A percentile compares a stretch with the other conserved stretches of the same genome.
These are phyloP conservation scores for Onychorhynchus coronatus DNA, from an alignment of 2,113 vertebrate species.

Conservation along the genomic window DNA sequence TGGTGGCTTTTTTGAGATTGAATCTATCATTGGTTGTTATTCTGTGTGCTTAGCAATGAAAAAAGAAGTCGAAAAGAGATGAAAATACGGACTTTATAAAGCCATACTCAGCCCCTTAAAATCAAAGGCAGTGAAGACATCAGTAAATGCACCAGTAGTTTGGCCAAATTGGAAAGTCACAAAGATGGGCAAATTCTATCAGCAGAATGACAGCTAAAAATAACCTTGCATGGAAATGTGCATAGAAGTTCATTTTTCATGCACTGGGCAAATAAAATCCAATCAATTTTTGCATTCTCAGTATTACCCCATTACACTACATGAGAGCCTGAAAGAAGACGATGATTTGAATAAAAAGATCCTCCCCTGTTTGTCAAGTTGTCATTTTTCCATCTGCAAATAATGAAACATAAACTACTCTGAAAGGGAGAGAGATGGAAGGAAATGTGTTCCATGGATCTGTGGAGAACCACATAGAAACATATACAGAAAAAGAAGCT, in stretches of 20 bases:
- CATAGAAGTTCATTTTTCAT: not conserved
- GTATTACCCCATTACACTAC: conserved; percentile 44
- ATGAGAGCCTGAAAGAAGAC: conserved; percentile 18
- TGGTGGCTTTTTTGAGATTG: conserved; percentile 72
- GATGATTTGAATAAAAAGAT: conserved; percentile 64
- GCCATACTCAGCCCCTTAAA: conserved; percentile 16
- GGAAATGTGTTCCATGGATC: conserved; percentile 55
- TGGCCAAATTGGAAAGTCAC: conserved; percentile 37
- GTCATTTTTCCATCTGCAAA: conserved; percentile 66
- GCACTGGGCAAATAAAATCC: not conserved
- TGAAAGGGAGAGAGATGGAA: conserved; percentile 35
- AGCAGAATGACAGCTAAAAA: conserved; percentile 46
- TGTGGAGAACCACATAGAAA: conserved; percentile 70
- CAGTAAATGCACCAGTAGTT: conserved; percentile 49
- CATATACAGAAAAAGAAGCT: conserved; percentile 66
- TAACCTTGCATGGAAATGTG: not conserved
- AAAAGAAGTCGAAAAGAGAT: conserved; percentile 54
- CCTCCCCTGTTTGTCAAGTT: conserved; percentile 57
- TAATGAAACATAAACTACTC: conserved; percentile 62
- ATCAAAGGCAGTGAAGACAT: conserved; percentile 59
- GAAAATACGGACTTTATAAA: conserved; percentile 41
- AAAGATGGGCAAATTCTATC: conserved; percentile 31
- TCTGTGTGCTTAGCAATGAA: conserved; percentile 52
- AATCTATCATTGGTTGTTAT: conserved; percentile 64
- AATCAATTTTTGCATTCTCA: conserved; percentile 46